Evolutionary conservation across 2,888 invertebrate species (phyloP), one percentile per base, ranked within the genome.

Genomic region (Standfussiana lucernea): DNA sequence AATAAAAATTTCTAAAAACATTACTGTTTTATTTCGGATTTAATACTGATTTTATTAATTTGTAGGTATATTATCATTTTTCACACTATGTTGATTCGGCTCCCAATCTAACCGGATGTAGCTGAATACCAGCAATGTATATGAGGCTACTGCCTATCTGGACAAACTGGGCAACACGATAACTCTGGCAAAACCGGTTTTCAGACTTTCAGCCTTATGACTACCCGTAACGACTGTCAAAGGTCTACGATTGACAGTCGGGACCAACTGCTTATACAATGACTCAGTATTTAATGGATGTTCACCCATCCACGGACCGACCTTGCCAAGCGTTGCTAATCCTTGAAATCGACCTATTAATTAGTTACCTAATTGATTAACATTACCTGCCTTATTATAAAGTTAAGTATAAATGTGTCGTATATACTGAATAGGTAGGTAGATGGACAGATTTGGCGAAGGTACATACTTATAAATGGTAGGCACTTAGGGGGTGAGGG

Each of bases 391-490:
- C 13, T 28, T 18, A n/a, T 45, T 42, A 13, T 32, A 37, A 40
- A 62, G 10, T 6, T 47, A 32, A 32, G 4, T 11, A 50, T 47
- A 40, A 40, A 72, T 18, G 18, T 35, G 35, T 59, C 28, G 40
- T 45, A 11, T 72, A n/a, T 21, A 37, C 32, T 28, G 4, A 80
- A 37, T 24, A 24, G 45, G 42, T 18, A 75, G 32, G 18, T 21
- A 56, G 28, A 18, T 56, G 40, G 13, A 81, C 21, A 32, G 5
- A 56, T 81, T 47, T 56, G 18, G 42, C 15, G 61, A n/a, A 40
- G 21, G 37, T 50, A 50, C 72, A n/a, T 50, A 45, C 24, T 2
- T 32, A 77, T 76, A 66, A 37, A 76, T 53, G n/a, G 62, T 47
- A n/a, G 37, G 42, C 28, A 8, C 50, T 32, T 40, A 61, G 67